Conservation (phyloP, 1,140 invertebrate species). For the Magallana gigas region DNA sequence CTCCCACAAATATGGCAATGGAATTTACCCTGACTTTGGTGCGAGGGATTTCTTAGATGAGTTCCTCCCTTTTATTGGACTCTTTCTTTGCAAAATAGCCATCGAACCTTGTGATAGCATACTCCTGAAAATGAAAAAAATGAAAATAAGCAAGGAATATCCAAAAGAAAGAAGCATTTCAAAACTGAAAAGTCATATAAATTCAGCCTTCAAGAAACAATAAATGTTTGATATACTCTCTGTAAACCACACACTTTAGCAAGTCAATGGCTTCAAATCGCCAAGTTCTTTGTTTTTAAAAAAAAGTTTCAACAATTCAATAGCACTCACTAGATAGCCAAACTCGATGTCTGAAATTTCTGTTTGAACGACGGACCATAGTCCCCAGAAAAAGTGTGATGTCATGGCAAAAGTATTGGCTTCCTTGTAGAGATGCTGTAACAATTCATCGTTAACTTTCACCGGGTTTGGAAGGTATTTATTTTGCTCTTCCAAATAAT, state of each 20-base stretch:
- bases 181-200: too few species aligned
- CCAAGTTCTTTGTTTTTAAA: too few species aligned
- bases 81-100: conserved; percentile 32
- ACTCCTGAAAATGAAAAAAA: not conserved
- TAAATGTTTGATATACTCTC: too few species aligned
- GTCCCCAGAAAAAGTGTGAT: conserved; percentile 95
- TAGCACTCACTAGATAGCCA: conserved; percentile 91
- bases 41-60: not conserved
- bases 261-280: too few species aligned
- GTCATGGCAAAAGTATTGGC: conserved; percentile 90
- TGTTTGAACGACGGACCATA: conserved; percentile 94
- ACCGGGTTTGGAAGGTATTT: conserved; percentile 44
- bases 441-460: conserved; percentile 70
- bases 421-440: conserved; percentile 85
- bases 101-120: conserved; percentile 27
- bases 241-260: too few species aligned
- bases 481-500: conserved; percentile 69
- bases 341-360: conserved; percentile 94
- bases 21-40: not conserved
- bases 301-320: not conserved
- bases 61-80: not conserved
- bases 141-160: too few species aligned
- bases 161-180: too few species aligned
- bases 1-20: not conserved
- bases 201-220: too few species aligned